Evolutionary conservation across 2,888 invertebrate species (phyloP).

Genomic region (Pycnomerus fuliginosus): DNA sequence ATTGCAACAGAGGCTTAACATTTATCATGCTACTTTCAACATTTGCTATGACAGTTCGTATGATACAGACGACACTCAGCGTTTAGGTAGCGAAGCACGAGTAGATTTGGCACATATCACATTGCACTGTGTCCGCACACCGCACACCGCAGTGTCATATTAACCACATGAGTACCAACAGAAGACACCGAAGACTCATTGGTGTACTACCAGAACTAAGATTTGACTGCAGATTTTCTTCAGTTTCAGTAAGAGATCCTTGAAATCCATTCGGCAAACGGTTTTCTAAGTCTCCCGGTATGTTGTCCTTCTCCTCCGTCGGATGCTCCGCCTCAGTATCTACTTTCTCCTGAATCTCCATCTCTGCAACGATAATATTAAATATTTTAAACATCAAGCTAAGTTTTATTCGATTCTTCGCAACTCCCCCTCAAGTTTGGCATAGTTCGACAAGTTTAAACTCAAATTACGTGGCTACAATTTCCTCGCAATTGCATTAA

Average conservation of each 20-base stretch:
- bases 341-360: slow-evolving; percentile 60
- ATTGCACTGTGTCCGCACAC: slow-evolving; percentile 39
- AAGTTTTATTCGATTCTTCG: slow-evolving; percentile 14
- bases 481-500: no score
- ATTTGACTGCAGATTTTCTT: slow-evolving; percentile 43
- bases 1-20: slow-evolving; percentile 35
- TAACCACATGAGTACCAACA: slow-evolving; percentile 43
- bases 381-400: slow-evolving; percentile 20
- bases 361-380: slow-evolving; percentile 54
- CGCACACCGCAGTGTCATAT: slow-evolving; percentile 40
- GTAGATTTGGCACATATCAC: slow-evolving; percentile 52
- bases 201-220: slow-evolving; percentile 31
- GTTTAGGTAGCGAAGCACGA: slow-evolving; percentile 50
- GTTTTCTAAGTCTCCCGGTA: slow-evolving; percentile 42
- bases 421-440: slow-evolving; percentile 8
- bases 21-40: slow-evolving; percentile 33
- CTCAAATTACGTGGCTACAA: slow-evolving; percentile 12
- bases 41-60: slow-evolving; percentile 27
- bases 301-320: slow-evolving; percentile 40
- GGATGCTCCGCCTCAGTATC: slow-evolving; percentile 55
- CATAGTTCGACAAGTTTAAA: slow-evolving; percentile 12
- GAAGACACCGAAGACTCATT: slow-evolving; percentile 17
- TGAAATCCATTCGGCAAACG: slow-evolving; percentile 59
- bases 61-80: slow-evolving; percentile 41
- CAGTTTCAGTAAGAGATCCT: slow-evolving; percentile 64